Conservation (phyloP, 2,888 invertebrate species). For the Torymus auratus region DNA sequence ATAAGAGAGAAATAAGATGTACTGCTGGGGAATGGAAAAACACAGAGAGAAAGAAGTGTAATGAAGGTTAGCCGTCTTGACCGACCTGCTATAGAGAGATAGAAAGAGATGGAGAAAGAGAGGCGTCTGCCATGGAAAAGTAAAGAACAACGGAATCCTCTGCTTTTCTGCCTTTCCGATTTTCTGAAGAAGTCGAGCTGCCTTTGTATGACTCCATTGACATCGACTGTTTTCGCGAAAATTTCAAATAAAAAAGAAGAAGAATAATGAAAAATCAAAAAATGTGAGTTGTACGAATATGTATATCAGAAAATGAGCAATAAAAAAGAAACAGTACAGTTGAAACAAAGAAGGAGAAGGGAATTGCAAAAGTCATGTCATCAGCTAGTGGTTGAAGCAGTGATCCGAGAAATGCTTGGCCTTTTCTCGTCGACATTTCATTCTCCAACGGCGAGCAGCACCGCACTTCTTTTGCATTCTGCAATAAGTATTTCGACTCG, state of each 20-base stretch:
- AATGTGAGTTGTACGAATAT: too few relatives aligned
- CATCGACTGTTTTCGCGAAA: too few relatives aligned
- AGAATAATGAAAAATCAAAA: too few relatives aligned
- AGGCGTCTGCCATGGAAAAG: background rate
- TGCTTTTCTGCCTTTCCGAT: constrained; percentile 4
- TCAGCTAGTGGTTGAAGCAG: background rate
- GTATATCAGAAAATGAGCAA: too few relatives aligned
- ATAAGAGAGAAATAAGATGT: constrained; percentile 10
- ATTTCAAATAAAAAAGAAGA: too few relatives aligned
- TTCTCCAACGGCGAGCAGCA: background rate
- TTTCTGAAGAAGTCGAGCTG: background rate
- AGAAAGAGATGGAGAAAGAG: too few relatives aligned
- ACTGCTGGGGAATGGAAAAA: background rate
- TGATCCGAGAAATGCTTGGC: constrained; percentile 25
- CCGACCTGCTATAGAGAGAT: background rate
- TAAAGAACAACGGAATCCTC: background rate
- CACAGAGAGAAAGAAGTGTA: constrained; percentile 1
- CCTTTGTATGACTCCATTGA: too few relatives aligned
- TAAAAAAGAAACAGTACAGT: background rate
- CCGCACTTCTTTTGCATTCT: too few relatives aligned
- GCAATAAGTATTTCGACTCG: too few relatives aligned
- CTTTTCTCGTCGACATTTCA: background rate
- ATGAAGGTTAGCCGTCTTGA: background rate
- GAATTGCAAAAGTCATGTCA: background rate
- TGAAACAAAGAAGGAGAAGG: background rate